Evolutionary conservation across 2,888 invertebrate species (phyloP), one percentile per base, ranked within the genome.

Genomic region (Branchipolynoe longqiensis): DNA sequence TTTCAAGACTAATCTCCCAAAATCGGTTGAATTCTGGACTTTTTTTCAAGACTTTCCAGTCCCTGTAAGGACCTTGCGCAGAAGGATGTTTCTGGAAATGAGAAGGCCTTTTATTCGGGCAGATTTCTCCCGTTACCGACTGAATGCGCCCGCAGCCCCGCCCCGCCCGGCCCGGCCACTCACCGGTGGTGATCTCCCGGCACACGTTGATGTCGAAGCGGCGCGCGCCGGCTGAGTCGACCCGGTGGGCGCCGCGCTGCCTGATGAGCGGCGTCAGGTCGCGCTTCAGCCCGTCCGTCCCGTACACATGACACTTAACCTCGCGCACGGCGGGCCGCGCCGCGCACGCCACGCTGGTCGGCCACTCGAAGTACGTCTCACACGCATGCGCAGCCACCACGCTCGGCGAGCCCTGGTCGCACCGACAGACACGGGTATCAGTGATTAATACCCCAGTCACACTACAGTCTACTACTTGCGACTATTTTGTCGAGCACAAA

Each of bases 151-250:
- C n/a, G n/a, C n/a, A n/a, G n/a, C n/a, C n/a, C n/a, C n/a, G n/a
- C n/a, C n/a, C n/a, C n/a, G n/a, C n/a, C n/a, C n/a, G n/a, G n/a
- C n/a, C 48, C 12, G 33, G 28, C 2, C 41, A 54, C 85, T 73
- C 62, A 89, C 88, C 90, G 85, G 89, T 85, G 28, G 86, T 89
- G 25, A 92, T 91, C 83, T 92, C 92, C 31, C 92, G 87, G 86
- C 93, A 93, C 4, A 93, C 92, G 89, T 93, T 93, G 81, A 93
- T 92, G 86, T 90, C 91, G 81, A 93, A 90, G 48, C 92, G 90
- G 25, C 90, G 88, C 40, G 88, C 87, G 62, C 88, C 87, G 8
- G 89, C 87, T 3, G 90, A 89, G 54, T 91, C 89, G 8, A 93
- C 91, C 31, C 89, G 85, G 88, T 93, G 91, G 0, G 90, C 92